Conservation (phyloP, 2,888 invertebrate genomes). For the Dolichopus griseipennis region DNA sequence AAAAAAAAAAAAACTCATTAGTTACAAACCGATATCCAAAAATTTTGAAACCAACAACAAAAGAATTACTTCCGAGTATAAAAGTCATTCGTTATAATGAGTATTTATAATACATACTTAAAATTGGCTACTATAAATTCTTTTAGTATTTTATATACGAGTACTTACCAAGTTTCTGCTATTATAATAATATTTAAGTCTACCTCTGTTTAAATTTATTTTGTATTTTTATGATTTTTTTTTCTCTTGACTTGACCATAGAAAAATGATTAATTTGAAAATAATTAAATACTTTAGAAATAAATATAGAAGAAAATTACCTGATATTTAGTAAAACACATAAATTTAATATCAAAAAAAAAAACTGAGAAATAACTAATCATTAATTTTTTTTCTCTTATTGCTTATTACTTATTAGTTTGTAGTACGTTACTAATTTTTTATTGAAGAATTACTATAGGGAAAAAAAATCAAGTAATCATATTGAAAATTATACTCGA, state of each 20-base stretch:
- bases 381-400: background rate
- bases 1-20: background rate
- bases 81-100: too few relatives aligned
- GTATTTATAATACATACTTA: too few relatives aligned
- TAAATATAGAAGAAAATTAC: constrained; percentile 4
- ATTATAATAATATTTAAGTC: background rate
- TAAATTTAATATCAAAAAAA: background rate
- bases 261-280: constrained; percentile 1
- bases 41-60: background rate
- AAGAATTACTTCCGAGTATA: too few relatives aligned
- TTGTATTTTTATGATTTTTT: too few relatives aligned
- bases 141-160: too few relatives aligned
- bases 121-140: too few relatives aligned
- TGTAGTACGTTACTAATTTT: background rate
- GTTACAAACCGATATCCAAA: background rate
- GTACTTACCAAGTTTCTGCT: too few relatives aligned
- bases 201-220: too few relatives aligned
- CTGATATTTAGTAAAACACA: constrained; percentile 1
- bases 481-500: background rate
- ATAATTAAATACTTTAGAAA: background rate
- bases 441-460: background rate
- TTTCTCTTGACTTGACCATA: background rate
- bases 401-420: background rate
- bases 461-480: background rate
- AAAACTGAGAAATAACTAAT: background rate